These are phyloP conservation scores for Sinotaia quadrata DNA, from an alignment of 2,888 invertebrate species.

Conservation along the genomic window DNA sequence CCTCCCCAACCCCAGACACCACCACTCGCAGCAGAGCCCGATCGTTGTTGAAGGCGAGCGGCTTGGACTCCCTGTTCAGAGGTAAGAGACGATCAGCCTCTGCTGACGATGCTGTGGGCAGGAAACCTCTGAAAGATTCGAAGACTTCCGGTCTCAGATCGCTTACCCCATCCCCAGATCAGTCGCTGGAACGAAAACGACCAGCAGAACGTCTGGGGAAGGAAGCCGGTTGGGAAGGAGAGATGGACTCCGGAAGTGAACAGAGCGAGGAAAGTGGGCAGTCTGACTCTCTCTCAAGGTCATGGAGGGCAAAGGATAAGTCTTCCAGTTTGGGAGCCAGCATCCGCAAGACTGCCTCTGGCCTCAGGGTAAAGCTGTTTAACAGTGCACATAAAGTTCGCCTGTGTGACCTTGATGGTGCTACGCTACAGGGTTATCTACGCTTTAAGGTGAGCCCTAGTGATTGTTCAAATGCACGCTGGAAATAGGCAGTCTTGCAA, in stretches of 20 bases:
- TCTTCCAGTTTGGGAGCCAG: slow-evolving; percentile 43
- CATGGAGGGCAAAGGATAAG: no score
- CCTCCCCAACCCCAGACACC: neutral
- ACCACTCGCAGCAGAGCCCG: neutral
- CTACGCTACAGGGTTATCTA: slow-evolving; percentile 22
- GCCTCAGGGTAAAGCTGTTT: slow-evolving; percentile 55
- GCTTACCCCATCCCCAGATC: neutral
- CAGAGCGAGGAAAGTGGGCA: no score
- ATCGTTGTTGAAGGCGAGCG: neutral
- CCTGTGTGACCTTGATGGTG: slow-evolving; percentile 27
- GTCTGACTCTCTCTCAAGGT: no score
- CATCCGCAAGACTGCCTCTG: slow-evolving; percentile 52
- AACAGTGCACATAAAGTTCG: slow-evolving; percentile 31
- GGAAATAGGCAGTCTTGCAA: no score
- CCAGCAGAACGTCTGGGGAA: neutral
- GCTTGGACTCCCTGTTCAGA: slow-evolving; percentile 15
- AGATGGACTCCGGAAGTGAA: slow-evolving; percentile 40
- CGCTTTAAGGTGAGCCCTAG: slow-evolving; percentile 21
- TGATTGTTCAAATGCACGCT: slow-evolving; percentile 29
- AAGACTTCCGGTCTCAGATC: neutral
- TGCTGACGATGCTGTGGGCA: slow-evolving; percentile 24
- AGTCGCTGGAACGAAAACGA: neutral
- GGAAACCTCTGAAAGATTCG: neutral
- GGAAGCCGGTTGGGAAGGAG: slow-evolving; percentile 34
- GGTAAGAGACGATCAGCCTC: slow-evolving; percentile 31